Conservation (phyloP, 2,113 vertebrate species). For the Riparia riparia region DNA sequence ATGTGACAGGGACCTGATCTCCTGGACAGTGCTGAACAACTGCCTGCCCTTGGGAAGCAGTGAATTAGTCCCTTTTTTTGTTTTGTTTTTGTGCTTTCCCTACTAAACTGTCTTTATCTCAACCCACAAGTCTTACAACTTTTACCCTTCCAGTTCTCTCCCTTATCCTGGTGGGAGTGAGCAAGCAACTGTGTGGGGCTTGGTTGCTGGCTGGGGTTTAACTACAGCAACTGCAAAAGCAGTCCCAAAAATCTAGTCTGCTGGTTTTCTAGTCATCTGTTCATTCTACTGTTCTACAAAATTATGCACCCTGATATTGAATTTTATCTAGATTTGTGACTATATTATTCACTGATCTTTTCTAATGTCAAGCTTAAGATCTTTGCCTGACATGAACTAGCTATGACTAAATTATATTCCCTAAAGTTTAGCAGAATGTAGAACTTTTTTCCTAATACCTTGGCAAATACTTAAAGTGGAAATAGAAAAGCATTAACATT, state of each 20-base stretch:
- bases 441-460: not conserved
- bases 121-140: not conserved
- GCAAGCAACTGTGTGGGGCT: rapidly evolving
- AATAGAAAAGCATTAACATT: not conserved
- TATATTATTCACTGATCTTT: not conserved
- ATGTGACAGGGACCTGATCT: rapidly evolving
- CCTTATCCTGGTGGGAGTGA: not conserved
- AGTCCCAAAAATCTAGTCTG: not conserved
- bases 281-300: not conserved
- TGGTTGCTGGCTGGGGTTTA: not conserved
- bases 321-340: not conserved
- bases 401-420: not conserved
- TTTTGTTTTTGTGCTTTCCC: not conserved
- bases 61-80: not conserved
- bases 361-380: not conserved
- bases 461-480: not conserved
- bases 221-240: not conserved
- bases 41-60: not conserved
- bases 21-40: not conserved
- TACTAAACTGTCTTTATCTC: not conserved
- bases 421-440: not conserved
- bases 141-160: not conserved
- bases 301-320: not conserved
- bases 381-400: not conserved
- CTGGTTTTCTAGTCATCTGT: not conserved